Conservation (phyloP, 2,113 vertebrate genomes). For the Sardina pilchardus region DNA sequence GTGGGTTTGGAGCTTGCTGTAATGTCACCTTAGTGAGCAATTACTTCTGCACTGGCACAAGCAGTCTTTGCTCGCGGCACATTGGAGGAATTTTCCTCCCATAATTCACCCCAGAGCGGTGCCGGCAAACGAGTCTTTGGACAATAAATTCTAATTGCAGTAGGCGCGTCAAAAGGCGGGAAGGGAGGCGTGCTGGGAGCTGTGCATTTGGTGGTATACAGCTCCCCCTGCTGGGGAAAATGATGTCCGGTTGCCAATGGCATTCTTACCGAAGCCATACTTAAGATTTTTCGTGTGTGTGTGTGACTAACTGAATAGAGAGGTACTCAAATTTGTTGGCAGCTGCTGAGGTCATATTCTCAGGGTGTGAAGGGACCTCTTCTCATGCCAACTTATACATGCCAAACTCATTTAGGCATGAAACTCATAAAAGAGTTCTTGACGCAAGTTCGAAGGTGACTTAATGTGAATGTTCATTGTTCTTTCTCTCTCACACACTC, state of each 20-base stretch:
- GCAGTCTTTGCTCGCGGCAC: slow-evolving; percentile 30
- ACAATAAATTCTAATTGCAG: slow-evolving; percentile 72
- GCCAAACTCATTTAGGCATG: background rate
- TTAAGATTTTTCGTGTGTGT: too few relatives aligned
- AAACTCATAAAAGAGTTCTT: background rate
- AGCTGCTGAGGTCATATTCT: background rate
- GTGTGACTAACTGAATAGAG: background rate
- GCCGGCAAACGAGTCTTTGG: slow-evolving; percentile 63
- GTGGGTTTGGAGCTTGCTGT: background rate
- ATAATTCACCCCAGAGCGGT: slow-evolving; percentile 51
- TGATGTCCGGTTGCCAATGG: background rate
- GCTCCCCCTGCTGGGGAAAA: slow-evolving; percentile 59
- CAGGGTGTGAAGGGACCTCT: background rate
- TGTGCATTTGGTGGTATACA: slow-evolving; percentile 57
- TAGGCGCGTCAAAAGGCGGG: slow-evolving; percentile 56
- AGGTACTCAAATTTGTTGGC: background rate
- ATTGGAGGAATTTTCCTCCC: slow-evolving; percentile 58
- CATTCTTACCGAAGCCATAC: background rate
- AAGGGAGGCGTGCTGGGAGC: slow-evolving; percentile 36
- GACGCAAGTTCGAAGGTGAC: background rate
- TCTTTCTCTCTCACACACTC: background rate
- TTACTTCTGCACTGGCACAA: background rate
- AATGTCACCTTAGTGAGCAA: background rate
- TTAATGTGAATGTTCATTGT: background rate
- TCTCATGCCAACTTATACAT: too few relatives aligned